Conservation (phyloP, 1,140 invertebrate genomes). For the Ips nitidus region DNA sequence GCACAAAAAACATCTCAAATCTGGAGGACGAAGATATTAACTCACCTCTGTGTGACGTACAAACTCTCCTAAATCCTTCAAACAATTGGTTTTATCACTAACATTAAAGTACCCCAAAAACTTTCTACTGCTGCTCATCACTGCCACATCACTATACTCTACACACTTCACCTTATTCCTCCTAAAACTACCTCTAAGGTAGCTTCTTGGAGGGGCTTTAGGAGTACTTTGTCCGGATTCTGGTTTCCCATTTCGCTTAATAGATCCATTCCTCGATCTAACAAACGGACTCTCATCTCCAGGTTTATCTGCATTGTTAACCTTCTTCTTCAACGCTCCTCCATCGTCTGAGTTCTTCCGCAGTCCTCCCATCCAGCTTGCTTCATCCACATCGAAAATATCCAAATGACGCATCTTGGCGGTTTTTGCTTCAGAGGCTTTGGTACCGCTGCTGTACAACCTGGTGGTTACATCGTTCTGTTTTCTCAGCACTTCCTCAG, state of each 20-base stretch:
- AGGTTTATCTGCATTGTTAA: conserved; percentile 15
- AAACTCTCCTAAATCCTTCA: conserved; percentile 36
- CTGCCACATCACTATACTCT: conserved; percentile 32
- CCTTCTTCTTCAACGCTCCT: conserved; percentile 27
- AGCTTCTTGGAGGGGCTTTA: conserved; percentile 16
- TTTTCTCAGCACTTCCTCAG: conserved; percentile 41
- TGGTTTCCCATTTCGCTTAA: conserved; percentile 21
- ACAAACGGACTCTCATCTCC: conserved; percentile 19
- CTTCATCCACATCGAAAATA: conserved; percentile 44
- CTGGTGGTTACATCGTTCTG: conserved; percentile 51
- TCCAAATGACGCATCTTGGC: conserved; percentile 59
- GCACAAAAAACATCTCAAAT: no score
- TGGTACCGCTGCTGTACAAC: conserved; percentile 58
- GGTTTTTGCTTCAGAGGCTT: conserved; percentile 60
- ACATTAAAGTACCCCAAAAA: conserved; percentile 31
- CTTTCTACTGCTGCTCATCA: conserved; percentile 37
- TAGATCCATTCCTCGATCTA: conserved; percentile 35
- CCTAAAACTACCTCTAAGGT: conserved; percentile 24
- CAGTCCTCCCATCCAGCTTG: conserved; percentile 40
- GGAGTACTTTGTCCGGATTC: conserved; percentile 12
- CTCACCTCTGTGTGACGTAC: conserved; percentile 21
- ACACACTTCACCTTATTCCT: conserved; percentile 27
- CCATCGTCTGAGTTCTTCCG: conserved; percentile 34
- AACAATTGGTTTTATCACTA: conserved; percentile 38
- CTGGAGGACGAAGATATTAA: no score